Base-by-base conservation (phyloP, 2,888 invertebrate species). In the Homarus gammarus region DNA sequence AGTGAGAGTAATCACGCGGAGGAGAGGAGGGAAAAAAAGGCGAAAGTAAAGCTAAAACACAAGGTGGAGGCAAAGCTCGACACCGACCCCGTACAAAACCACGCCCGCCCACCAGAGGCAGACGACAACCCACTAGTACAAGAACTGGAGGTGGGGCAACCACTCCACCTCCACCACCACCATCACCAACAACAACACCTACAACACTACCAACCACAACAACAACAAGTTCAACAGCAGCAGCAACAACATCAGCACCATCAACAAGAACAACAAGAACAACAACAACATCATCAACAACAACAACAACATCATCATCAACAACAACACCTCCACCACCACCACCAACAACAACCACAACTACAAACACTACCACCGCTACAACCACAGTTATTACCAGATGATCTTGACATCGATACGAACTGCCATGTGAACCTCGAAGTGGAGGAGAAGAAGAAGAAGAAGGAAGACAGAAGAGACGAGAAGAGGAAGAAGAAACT, bases 401-500 rank as follows among this genome's bases (percentile, higher is more conserved):
- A 79, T 12, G 86, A 87, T 10, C 49, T 87, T n/a, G 78, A 87
- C 44, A 77, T 85, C 27, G 85, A 85, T 44, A 40, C 77, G 2
- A 85, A 85, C 72, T 79, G 72, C 40, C 84, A 84, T 22, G 22
- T 64, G 15, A 84, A 22, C 40, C 77, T 40, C 6, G 86, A 87
- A 64, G 33, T 61, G 2, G 90, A 91, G 5, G 90, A 91, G 38
- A 91, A 91, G 88, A 84, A 87, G 84, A 86, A 85, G 77, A 91
- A 91, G 72, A 91, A 85, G 77, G 89, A 89, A 27, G 89, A 91
- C 72, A 91, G 87, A 68, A 86, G 89, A 73, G 89, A 91, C 73
- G 91, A 91, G 38, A 91, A 91, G 83, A 89, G 89, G 8, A 91
- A 91, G 61, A 91, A 91, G 84, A 91, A 91, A 61, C 51, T 91